Conservation (phyloP, 2,113 vertebrate genomes). For the Rafetus swinhoei region DNA sequence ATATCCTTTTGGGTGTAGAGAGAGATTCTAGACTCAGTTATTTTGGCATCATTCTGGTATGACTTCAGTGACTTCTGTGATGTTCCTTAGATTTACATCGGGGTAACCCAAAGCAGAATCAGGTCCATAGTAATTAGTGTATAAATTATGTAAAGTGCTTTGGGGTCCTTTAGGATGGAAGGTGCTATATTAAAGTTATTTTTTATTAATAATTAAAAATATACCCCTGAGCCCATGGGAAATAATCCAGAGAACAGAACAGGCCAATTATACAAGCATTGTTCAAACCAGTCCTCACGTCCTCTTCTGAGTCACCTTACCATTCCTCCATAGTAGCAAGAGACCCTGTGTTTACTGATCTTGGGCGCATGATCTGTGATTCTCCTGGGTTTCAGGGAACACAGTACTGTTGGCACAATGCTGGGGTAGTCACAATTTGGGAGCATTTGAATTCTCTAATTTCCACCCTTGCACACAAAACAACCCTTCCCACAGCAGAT, state of each 20-base stretch:
- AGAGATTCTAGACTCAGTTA: conserved; percentile 48
- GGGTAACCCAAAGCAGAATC: conserved; percentile 48
- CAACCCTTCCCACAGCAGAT: not conserved
- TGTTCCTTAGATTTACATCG: conserved; percentile 22
- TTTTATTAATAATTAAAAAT: conserved; percentile 67
- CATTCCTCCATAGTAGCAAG: conserved; percentile 12
- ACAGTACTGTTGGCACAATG: conserved; percentile 33
- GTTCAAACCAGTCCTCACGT: conserved; percentile 41
- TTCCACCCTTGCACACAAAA: not conserved
- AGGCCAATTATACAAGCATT: conserved; percentile 53
- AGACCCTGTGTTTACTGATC: conserved; percentile 20
- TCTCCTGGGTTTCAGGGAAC: conserved; percentile 48
- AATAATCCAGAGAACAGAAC: conserved; percentile 56
- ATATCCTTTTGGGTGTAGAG: conserved; percentile 34
- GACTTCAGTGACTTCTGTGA: conserved; percentile 29
- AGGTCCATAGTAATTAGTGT: conserved; percentile 58
- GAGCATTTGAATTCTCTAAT: conserved; percentile 19
- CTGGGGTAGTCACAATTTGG: not conserved
- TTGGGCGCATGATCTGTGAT: conserved; percentile 30
- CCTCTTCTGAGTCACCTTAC: not conserved
- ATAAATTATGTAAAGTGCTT: conserved; percentile 63
- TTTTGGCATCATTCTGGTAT: conserved; percentile 52
- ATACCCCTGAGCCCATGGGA: conserved; percentile 51
- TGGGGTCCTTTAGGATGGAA: conserved; percentile 64
- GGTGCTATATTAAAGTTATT: conserved; percentile 52